A percentile compares a stretch with the other conserved stretches of the same genome.
Evolutionary conservation across 2,888 invertebrate genomes (phyloP).

Genomic region (Stegophylla sp.): DNA sequence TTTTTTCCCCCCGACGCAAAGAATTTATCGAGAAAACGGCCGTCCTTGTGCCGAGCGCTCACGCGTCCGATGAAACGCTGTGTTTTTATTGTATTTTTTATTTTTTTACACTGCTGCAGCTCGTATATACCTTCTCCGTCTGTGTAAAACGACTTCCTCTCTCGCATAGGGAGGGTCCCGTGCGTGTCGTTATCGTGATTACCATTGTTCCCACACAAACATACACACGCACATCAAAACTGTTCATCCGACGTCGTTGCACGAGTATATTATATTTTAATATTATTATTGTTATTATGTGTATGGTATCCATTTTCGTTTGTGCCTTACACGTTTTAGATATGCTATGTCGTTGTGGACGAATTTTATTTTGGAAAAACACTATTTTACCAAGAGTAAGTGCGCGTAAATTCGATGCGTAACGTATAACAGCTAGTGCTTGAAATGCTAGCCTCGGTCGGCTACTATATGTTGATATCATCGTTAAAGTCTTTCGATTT

Average conservation of each 20-base stretch:
- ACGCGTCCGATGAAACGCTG: slow-evolving; percentile 11
- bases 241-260: slow-evolving; percentile 10
- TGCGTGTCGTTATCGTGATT: slow-evolving; percentile 57
- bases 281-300: neutral
- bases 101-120: neutral
- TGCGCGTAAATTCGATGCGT: no score
- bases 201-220: slow-evolving; percentile 54
- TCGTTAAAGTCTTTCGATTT: no score
- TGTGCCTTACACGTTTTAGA: no score
- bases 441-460: no score
- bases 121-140: slow-evolving; percentile 44
- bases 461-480: no score
- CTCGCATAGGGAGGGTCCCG: slow-evolving; percentile 41
- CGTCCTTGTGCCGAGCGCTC: slow-evolving; percentile 36
- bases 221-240: slow-evolving; percentile 23
- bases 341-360: neutral
- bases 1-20: neutral
- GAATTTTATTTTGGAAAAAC: no score
- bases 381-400: no score
- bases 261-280: neutral
- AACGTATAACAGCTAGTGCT: no score
- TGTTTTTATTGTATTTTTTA: slow-evolving; percentile 16
- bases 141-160: slow-evolving; percentile 49
- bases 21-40: slow-evolving; percentile 19
- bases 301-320: neutral